phyloP scores from a whole-genome alignment of 2,888 invertebrate species.

The Eurytoma adleriae region DNA sequence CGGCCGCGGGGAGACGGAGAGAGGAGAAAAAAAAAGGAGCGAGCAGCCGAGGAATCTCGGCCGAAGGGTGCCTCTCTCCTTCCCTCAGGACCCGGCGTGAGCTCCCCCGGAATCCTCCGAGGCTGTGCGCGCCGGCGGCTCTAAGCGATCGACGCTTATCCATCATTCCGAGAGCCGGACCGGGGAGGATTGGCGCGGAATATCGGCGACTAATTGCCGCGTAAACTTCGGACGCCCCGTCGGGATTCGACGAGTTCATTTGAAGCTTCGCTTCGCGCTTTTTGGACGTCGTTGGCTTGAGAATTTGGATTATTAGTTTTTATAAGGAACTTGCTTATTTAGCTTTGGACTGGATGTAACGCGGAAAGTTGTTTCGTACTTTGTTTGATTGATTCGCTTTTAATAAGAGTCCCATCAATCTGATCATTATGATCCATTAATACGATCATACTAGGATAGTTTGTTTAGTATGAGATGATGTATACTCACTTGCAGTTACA shows the following conservation, averaged over 20 bases:
- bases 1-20: not conserved
- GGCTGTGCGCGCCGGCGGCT: not conserved
- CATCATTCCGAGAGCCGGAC: conserved; percentile 29
- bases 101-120: not conserved
- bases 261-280: not conserved
- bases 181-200: not conserved
- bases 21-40: conserved; percentile 8
- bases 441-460: too few relatives aligned
- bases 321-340: not conserved
- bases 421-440: too few relatives aligned
- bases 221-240: not conserved
- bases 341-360: not conserved
- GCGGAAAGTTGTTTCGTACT: not conserved
- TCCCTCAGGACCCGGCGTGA: not conserved
- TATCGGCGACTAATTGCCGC: conserved; percentile 32
- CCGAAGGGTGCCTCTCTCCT: not conserved
- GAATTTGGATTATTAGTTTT: not conserved
- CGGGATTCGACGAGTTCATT: not conserved
- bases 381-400: not conserved
- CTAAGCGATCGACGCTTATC: conserved; percentile 24
- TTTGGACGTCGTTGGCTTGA: not conserved
- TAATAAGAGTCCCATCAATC: conserved; percentile 3
- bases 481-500: too few relatives aligned
- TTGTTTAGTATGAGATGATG: too few relatives aligned
- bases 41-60: conserved; percentile 15